Conservation (phyloP, 2,888 invertebrate species). For the Drosophila affinis region DNA sequence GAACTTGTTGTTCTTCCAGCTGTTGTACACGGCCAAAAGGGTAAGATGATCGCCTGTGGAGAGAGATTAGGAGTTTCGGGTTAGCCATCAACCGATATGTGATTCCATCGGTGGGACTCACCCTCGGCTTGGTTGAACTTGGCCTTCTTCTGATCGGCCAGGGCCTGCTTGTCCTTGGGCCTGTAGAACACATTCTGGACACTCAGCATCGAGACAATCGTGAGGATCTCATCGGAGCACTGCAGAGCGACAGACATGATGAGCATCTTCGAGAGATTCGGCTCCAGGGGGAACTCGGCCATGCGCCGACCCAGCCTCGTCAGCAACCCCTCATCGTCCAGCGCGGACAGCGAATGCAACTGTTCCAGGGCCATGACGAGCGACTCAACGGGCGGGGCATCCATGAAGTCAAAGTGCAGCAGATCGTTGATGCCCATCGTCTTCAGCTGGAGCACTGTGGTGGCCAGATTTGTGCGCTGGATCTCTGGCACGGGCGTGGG, state of each 20-base stretch:
- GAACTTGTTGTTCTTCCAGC: conserved; percentile 99
- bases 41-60: conserved; percentile 94
- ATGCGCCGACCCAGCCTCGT: conserved; percentile 93
- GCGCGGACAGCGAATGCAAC: conserved; percentile 96
- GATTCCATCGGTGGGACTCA: conserved; percentile 21
- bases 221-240: conserved; percentile 98
- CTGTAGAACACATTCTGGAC: conserved; percentile 99
- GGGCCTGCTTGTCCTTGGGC: conserved; percentile 96
- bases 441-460: conserved; percentile 96
- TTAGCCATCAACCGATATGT: neutral
- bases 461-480: conserved; percentile 98
- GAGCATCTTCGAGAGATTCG: conserved; percentile 98
- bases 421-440: conserved; percentile 99
- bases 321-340: conserved; percentile 96
- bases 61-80: neutral
- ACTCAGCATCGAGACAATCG: conserved; percentile 99
- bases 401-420: conserved; percentile 99
- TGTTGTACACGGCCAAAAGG: conserved; percentile 98
- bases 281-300: conserved; percentile 99
- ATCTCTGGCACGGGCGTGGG: conserved; percentile 99
- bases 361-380: conserved; percentile 99
- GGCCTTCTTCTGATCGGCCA: conserved; percentile 99
- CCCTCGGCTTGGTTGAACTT: conserved; percentile 99
- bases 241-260: conserved; percentile 99
- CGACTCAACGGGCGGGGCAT: conserved; percentile 98